Evolutionary conservation across 2,797 vertebrate genomes (phyloP).

Genomic region (Echeneis naucrates): DNA sequence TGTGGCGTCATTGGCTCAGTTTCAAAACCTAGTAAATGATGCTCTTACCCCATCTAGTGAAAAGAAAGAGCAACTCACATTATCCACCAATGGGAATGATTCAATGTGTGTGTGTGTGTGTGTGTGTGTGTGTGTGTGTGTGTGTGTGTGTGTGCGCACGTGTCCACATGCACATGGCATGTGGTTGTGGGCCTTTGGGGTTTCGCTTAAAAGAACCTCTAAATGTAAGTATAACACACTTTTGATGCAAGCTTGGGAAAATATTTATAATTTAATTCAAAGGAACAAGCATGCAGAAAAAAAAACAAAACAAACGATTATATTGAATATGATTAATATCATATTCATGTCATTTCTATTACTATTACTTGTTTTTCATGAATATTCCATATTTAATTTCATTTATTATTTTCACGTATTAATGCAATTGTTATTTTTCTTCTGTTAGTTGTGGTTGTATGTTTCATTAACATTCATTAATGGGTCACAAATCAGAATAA

Average conservation of each 20-base stretch:
- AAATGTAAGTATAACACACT: background rate
- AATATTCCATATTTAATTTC: conserved; percentile 58
- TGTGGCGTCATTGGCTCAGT: background rate
- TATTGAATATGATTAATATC: conserved; percentile 36
- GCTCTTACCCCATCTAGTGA: conserved; percentile 83
- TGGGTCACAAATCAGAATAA: background rate
- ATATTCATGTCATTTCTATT: no score
- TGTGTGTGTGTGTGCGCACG: background rate
- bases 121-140: conserved; percentile 9
- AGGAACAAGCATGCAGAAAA: background rate
- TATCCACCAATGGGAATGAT: background rate
- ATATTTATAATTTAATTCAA: conserved; percentile 2
- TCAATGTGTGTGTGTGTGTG: conserved; percentile 11
- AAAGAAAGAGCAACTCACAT: conserved; percentile 46
- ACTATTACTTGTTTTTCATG: conserved; percentile 31
- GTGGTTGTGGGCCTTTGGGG: conserved; percentile 5
- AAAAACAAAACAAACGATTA: conserved; percentile 12
- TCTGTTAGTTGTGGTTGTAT: background rate
- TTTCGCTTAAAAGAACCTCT: conserved; percentile 20
- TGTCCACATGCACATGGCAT: conserved; percentile 4
- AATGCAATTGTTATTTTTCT: background rate
- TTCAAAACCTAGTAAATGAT: conserved; percentile 60
- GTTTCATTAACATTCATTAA: background rate
- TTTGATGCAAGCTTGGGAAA: background rate
- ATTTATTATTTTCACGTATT: background rate